These are phyloP conservation scores for Atethmia centrago DNA, from an alignment of 2,888 invertebrate species.

Conservation along the genomic window DNA sequence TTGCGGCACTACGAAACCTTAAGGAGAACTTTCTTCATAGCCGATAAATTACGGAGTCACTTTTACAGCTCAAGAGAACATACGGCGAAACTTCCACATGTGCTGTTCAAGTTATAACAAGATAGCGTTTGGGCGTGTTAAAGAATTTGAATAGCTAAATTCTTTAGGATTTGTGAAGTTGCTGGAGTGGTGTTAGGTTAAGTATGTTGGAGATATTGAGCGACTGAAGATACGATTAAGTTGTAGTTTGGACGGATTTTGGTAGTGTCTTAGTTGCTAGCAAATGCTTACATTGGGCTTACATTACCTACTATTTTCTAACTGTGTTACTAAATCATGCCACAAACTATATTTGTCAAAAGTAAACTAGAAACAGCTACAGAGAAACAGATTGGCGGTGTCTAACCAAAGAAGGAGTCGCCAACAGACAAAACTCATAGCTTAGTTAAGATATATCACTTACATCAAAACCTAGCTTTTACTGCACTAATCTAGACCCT, in stretches of 20 bases:
- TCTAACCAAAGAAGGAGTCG: neutral
- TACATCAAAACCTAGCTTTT: no score
- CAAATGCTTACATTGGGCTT: neutral
- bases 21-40: conserved; percentile 83
- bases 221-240: neutral
- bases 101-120: conserved; percentile 66
- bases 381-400: neutral
- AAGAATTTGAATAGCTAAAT: conserved; percentile 56
- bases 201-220: conserved; percentile 46
- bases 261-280: neutral
- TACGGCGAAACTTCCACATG: conserved; percentile 82
- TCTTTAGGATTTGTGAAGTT: conserved; percentile 41
- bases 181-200: conserved; percentile 20
- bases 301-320: no score
- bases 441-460: no score
- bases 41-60: conserved; percentile 89
- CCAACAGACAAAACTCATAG: no score
- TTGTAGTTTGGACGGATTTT: conserved; percentile 18
- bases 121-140: conserved; percentile 65
- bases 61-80: conserved; percentile 88
- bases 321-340: neutral
- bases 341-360: no score
- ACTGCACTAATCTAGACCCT: no score
- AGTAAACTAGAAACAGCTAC: no score
- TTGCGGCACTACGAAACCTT: conserved; percentile 76